Conservation (phyloP, 2,888 invertebrate species). For the Ichneumoninae sp. region DNA sequence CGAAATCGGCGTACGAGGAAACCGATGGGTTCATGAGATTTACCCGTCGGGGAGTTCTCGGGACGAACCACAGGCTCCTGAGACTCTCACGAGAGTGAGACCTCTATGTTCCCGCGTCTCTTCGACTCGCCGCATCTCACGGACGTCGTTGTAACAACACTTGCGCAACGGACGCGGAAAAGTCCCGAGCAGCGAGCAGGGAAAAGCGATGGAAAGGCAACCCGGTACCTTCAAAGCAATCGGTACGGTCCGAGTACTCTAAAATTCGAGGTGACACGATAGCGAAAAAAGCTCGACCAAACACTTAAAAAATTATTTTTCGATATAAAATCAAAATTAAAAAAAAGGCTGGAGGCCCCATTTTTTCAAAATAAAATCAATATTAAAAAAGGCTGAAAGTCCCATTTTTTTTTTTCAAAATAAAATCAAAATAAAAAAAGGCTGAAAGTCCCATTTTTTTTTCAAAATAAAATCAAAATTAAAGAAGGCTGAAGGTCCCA, state of each 20-base stretch:
- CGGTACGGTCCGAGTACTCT: neutral
- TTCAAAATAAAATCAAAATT: too few species aligned
- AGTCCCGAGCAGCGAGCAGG: neutral
- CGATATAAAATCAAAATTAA: too few species aligned
- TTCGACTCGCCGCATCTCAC: constrained; percentile 35
- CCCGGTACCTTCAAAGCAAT: neutral
- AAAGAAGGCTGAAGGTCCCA: too few species aligned
- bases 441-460: too few species aligned
- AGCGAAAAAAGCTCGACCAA: neutral
- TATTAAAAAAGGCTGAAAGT: too few species aligned
- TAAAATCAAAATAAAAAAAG: too few species aligned
- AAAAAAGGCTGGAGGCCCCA: too few species aligned
- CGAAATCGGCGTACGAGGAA: constrained; percentile 62
- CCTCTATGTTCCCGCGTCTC: constrained; percentile 42
- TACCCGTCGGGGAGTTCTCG: constrained; percentile 62
- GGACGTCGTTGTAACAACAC: neutral
- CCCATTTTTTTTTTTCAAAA: too few species aligned
- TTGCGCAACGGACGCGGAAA: constrained; percentile 36
- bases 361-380: too few species aligned
- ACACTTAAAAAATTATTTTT: too few species aligned
- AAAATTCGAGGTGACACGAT: neutral
- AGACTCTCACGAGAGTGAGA: constrained; percentile 47
- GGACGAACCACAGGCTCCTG: constrained; percentile 50
- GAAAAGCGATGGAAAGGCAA: constrained; percentile 29
- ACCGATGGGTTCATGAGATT: constrained; percentile 47